Conservation (phyloP, 1,140 invertebrate genomes). For the Antheraea pernyi region DNA sequence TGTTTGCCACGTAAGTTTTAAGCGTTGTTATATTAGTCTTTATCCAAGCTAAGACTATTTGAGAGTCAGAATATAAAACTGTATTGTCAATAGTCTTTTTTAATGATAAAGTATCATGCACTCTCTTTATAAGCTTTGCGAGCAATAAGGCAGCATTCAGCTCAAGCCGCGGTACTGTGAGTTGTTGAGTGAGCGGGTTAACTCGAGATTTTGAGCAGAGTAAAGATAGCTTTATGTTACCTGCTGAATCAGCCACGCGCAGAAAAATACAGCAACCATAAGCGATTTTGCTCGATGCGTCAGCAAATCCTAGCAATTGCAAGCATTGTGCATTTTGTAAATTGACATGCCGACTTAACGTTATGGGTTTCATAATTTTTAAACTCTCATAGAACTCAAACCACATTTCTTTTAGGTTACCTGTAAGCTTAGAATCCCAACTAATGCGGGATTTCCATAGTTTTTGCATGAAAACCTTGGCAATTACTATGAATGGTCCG, state of each 20-base stretch:
- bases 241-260: background rate
- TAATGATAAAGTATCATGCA: constrained; percentile 19
- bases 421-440: constrained; percentile 1
- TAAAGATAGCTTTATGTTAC: constrained; percentile 9
- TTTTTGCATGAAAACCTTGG: constrained; percentile 19
- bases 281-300: background rate
- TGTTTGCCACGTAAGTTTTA: constrained; percentile 56
- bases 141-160: constrained; percentile 22
- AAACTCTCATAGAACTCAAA: background rate
- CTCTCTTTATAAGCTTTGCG: constrained; percentile 17
- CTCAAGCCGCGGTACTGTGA: constrained; percentile 24
- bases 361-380: background rate
- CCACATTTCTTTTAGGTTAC: background rate
- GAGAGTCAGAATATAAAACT: constrained; percentile 51
- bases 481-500: constrained; percentile 16
- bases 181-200: constrained; percentile 12
- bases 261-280: constrained; percentile 7
- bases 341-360: background rate
- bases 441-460: constrained; percentile 1
- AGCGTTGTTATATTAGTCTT: constrained; percentile 23
- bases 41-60: constrained; percentile 57
- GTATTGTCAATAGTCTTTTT: background rate
- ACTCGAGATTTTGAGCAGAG: constrained; percentile 24
- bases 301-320: constrained; percentile 2
- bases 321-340: background rate